phyloP scores from a whole-genome alignment of 2,113 vertebrate species.

The Cnemophilus loriae region DNA sequence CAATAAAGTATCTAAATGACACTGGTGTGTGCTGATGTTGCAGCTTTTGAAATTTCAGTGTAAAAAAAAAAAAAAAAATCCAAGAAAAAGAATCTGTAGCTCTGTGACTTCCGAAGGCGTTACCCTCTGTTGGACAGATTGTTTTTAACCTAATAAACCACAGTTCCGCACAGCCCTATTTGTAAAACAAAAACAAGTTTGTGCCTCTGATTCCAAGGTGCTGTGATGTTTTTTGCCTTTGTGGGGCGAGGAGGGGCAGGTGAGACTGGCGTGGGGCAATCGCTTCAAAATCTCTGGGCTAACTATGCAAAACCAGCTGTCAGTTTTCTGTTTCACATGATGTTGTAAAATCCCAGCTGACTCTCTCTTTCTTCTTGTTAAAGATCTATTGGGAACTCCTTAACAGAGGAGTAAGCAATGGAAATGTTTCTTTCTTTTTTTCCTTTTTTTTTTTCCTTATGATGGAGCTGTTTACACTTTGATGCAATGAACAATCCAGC shows the following conservation, averaged over 20 bases:
- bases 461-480: constrained; percentile 60
- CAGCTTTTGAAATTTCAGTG: constrained; percentile 47
- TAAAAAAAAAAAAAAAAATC: background rate
- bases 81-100: background rate
- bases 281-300: constrained; percentile 10
- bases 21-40: constrained; percentile 14
- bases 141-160: constrained; percentile 62
- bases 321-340: constrained; percentile 32
- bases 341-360: constrained; percentile 52
- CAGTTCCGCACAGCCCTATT: constrained; percentile 63
- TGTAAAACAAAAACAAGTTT: constrained; percentile 62
- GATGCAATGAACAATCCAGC: constrained; percentile 61
- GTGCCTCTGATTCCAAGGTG: constrained; percentile 74
- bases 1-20: constrained; percentile 22
- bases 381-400: constrained; percentile 40
- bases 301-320: constrained; percentile 50
- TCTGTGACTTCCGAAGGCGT: background rate
- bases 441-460: background rate
- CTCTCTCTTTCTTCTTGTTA: constrained; percentile 2
- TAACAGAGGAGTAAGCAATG: constrained; percentile 16
- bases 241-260: constrained; percentile 15
- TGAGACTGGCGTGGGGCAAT: background rate
- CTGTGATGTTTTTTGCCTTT: constrained; percentile 54
- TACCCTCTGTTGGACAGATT: constrained; percentile 37
- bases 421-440: constrained; percentile 17